Evolutionary conservation across 2,797 vertebrate species (phyloP), one percentile per base, ranked within the genome.

Genomic region (Macrochelys suwanniensis): DNA sequence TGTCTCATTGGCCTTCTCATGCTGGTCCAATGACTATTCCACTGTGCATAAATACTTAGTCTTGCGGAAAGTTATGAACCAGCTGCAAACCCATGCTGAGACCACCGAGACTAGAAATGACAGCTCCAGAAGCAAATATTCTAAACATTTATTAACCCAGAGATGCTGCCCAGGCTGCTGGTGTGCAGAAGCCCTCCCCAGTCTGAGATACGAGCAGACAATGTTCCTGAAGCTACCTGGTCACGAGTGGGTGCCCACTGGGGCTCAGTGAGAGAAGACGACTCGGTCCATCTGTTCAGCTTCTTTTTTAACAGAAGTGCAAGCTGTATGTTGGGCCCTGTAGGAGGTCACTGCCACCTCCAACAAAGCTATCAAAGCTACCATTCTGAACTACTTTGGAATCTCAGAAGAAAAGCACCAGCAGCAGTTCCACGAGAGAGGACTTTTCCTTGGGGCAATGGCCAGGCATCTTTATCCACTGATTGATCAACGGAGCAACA

Each of bases 31-130:
- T 61, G 28, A 61, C 57, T 61, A 13, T 15, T 61, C 12, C 57
- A 61, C 28, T 61, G 57, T 61, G 56, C 26, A 11, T 57, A 57
- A 84, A 87, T 9, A 93, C 33, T 11, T 89, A 95, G 33, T 87
- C 56, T 95, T 80, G 79, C 77, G 50, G 31, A 87, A 92, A 91
- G 53, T 76, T 88, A 23, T 50, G 84, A 89, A 82, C 7, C 94
- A 97, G 91, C 93, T 97, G 94, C 79, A 95, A 88, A 81, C 82
- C 50, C 89, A 96, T 96, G 96, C 93, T 85, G 91, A 31, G 76
- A 91, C 76, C 94, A 83, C 23, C 50, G 79, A 91, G 93, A 95
- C 94, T 53, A 94, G n/a, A 16, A 96, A 65, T 87, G 93, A 77
- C 5, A 2, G 1, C 90, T 96, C 88, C 84, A 92, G 74, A 33